Evolutionary conservation across 2,797 vertebrate species (phyloP).

Genomic region (Eulemur albifrons): DNA sequence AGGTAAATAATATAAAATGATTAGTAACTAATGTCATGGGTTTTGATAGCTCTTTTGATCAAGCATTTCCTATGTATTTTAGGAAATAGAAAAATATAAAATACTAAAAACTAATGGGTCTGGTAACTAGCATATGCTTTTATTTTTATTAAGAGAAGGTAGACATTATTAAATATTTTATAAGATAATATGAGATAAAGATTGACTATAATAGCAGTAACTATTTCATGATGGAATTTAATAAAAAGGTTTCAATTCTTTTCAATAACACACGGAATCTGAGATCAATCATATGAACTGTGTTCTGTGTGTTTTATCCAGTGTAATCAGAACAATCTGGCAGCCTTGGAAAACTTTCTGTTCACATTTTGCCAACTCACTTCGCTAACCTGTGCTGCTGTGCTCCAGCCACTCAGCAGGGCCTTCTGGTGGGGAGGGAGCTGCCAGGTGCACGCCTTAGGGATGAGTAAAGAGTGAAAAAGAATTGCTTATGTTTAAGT

Average conservation of each 20-base stretch:
- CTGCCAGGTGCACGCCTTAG: background rate
- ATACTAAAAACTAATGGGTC: background rate
- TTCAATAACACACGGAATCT: background rate
- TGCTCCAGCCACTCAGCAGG: background rate
- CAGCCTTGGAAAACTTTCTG: background rate
- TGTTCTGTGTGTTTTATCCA: background rate
- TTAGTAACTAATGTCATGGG: background rate
- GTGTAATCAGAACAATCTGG: background rate
- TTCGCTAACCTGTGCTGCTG: background rate
- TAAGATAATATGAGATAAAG: background rate
- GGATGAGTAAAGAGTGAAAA: background rate
- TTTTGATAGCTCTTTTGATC: background rate
- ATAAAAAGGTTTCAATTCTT: background rate
- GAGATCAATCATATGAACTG: background rate
- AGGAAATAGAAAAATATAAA: background rate
- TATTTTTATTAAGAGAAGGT: background rate
- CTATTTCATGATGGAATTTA: background rate
- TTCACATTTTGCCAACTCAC: background rate
- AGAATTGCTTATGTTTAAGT: background rate
- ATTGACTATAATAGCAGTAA: background rate
- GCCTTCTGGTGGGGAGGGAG: background rate
- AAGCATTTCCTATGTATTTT: background rate
- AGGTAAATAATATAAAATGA: constrained; percentile 22
- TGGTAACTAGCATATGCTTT: background rate
- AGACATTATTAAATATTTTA: background rate